Conservation (phyloP, 2,797 vertebrate genomes). For the Acanthis flammea region DNA sequence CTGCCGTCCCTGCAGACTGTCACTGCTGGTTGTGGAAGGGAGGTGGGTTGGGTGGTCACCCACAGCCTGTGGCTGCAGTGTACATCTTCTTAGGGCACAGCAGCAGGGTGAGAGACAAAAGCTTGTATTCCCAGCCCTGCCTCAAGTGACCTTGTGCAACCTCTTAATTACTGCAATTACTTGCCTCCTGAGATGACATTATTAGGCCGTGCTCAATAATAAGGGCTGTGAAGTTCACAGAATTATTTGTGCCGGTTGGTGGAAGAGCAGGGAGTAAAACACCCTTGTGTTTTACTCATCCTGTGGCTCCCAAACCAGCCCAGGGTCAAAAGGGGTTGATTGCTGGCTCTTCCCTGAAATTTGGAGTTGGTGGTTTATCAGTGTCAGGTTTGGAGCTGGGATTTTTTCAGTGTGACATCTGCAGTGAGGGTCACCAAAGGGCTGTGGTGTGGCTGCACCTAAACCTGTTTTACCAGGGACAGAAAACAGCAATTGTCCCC, state of each 20-base stretch:
- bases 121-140: slow-evolving; percentile 62
- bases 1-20: neutral
- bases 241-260: slow-evolving; percentile 36
- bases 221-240: slow-evolving; percentile 66
- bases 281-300: neutral
- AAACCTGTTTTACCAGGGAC: neutral
- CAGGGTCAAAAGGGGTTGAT: neutral
- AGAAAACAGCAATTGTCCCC: neutral
- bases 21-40: neutral
- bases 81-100: neutral
- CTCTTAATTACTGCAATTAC: slow-evolving; percentile 72
- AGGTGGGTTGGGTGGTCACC: neutral
- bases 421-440: neutral
- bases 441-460: neutral
- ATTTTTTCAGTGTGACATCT: neutral
- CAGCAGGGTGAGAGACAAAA: slow-evolving; percentile 31
- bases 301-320: slow-evolving; percentile 11
- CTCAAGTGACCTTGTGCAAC: slow-evolving; percentile 67
- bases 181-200: slow-evolving; percentile 70
- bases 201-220: slow-evolving; percentile 49
- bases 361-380: neutral
- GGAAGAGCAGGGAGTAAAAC: slow-evolving; percentile 21
- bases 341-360: neutral
- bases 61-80: neutral
- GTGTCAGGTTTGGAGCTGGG: neutral